Percentiles rank a stretch among this genome's conserved stretches.
phyloP scores from a whole-genome alignment of 1,140 invertebrate species.

The Pseudomyrmex concolor region DNA sequence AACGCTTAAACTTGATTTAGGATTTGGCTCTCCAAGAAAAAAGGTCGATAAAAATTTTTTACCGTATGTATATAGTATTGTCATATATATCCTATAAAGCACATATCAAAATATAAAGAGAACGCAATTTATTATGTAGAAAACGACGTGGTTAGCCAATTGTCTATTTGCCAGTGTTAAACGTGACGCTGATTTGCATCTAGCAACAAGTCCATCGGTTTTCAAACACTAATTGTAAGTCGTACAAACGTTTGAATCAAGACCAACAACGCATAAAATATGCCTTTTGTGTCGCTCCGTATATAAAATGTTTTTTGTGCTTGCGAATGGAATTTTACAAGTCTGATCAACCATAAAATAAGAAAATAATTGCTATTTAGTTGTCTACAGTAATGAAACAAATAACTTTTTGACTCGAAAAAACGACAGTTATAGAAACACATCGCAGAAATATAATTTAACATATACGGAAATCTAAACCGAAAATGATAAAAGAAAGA shows the following conservation, averaged over 20 bases:
- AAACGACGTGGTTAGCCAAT: conserved; percentile 64
- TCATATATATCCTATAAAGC: background rate
- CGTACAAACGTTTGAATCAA: conserved; percentile 37
- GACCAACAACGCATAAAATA: conserved; percentile 47
- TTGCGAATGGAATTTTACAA: conserved; percentile 20
- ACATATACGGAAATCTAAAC: background rate
- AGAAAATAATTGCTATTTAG: conserved; percentile 16
- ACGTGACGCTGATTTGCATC: conserved; percentile 52
- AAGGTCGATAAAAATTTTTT: background rate
- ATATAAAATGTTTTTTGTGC: conserved; percentile 1
- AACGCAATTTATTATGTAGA: conserved; percentile 1
- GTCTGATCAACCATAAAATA: conserved; percentile 10
- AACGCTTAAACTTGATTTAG: background rate
- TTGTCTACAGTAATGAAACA: background rate
- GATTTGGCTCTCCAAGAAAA: background rate
- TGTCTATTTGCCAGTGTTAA: conserved; percentile 75
- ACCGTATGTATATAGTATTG: background rate
- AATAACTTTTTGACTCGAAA: background rate
- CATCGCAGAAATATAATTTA: conserved; percentile 4
- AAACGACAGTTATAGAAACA: no score
- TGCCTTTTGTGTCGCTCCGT: conserved; percentile 9
- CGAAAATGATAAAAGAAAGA: background rate
- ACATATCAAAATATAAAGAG: conserved; percentile 15
- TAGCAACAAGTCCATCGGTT: conserved; percentile 72
- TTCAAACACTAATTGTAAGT: conserved; percentile 29